phyloP scores from a whole-genome alignment of 1,140 invertebrate species.

The Tetragonula clypearis region DNA sequence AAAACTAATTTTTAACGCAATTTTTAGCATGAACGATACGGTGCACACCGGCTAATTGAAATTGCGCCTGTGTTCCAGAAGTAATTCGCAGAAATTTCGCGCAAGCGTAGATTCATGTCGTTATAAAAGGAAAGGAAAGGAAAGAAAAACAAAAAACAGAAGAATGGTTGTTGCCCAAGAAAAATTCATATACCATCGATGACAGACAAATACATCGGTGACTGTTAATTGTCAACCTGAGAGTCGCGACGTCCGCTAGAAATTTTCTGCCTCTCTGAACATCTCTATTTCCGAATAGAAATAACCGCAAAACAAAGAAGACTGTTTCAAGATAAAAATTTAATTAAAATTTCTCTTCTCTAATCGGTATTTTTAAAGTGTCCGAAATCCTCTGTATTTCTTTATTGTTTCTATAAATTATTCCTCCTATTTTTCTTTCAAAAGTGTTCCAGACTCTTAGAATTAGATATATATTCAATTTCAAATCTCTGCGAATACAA shows the following conservation, averaged over 20 bases:
- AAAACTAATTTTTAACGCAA: conserved; percentile 3
- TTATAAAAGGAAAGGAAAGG: not conserved
- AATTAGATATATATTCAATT: no score
- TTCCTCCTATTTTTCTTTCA: not conserved
- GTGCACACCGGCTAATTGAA: not conserved
- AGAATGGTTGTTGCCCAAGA: not conserved
- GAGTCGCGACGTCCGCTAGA: not conserved
- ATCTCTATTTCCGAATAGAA: no score
- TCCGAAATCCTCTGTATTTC: no score
- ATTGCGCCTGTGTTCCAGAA: not conserved
- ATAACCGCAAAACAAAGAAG: not conserved
- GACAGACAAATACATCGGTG: no score
- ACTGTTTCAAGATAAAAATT: not conserved
- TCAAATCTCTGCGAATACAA: no score
- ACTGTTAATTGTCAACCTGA: not conserved
- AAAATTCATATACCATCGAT: not conserved
- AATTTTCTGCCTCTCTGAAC: not conserved
- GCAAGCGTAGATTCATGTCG: not conserved
- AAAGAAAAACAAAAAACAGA: not conserved
- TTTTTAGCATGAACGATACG: conserved; percentile 4
- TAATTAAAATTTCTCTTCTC: not conserved
- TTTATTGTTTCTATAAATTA: not conserved
- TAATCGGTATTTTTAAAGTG: not conserved
- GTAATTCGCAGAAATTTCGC: conserved; percentile 4
- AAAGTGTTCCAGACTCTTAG: not conserved